Percentiles rank a stretch among this genome's conserved stretches.
These are phyloP conservation scores for Atta cephalotes DNA, from an alignment of 1,140 invertebrate genomes.

Conservation along the genomic window DNA sequence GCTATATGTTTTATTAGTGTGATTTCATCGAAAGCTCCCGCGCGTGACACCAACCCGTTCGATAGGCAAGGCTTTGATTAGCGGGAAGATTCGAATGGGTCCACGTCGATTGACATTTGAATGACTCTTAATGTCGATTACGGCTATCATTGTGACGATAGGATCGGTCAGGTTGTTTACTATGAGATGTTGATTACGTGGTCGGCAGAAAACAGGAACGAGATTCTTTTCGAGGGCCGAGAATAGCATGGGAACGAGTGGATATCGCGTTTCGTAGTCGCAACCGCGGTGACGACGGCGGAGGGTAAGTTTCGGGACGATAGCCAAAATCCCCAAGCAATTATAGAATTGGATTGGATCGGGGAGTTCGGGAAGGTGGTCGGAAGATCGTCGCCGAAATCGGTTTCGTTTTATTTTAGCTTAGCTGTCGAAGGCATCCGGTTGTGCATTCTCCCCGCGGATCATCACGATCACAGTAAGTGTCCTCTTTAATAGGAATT, in stretches of 20 bases:
- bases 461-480: conserved; percentile 80
- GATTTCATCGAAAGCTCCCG: conserved; percentile 7
- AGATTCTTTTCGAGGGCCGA: conserved; percentile 78
- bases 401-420: conserved; percentile 85
- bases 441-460: conserved; percentile 82
- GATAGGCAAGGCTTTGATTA: neutral
- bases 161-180: conserved; percentile 74
- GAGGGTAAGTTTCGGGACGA: conserved; percentile 82
- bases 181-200: conserved; percentile 75
- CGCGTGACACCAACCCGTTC: conserved; percentile 4
- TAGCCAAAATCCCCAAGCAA: conserved; percentile 84
- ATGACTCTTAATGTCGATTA: neutral
- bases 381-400: conserved; percentile 68
- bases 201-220: conserved; percentile 78
- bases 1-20: neutral
- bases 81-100: conserved; percentile 62
- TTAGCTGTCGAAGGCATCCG: conserved; percentile 84
- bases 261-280: conserved; percentile 85
- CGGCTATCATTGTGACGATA: no score
- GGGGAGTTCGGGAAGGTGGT: conserved; percentile 79
- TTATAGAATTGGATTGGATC: conserved; percentile 85
- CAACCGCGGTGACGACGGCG: conserved; percentile 74
- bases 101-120: conserved; percentile 6
- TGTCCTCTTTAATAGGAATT: conserved; percentile 69
- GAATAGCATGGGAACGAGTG: conserved; percentile 84